phyloP scores from a whole-genome alignment of 2,113 vertebrate genomes.

The Phalacrocorax aristotelis region DNA sequence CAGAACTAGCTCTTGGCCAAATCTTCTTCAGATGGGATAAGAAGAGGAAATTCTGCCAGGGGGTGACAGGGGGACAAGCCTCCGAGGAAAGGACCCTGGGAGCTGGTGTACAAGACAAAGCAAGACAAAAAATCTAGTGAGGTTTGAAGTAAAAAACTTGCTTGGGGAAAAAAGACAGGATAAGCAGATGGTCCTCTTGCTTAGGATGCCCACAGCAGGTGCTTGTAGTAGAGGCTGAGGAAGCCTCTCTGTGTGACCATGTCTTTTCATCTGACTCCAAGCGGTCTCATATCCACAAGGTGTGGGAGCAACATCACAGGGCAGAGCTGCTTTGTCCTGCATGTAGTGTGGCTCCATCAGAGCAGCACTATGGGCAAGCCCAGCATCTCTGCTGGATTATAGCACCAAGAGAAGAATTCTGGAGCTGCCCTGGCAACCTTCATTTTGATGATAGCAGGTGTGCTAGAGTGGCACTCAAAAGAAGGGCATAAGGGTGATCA shows the following conservation, averaged over 20 bases:
- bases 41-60: neutral
- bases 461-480: neutral
- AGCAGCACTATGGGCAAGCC: neutral
- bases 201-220: neutral
- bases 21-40: neutral
- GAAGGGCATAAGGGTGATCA: neutral
- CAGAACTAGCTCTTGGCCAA: neutral
- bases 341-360: neutral
- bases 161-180: neutral
- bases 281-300: neutral
- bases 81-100: neutral
- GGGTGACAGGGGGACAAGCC: neutral
- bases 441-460: neutral
- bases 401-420: neutral
- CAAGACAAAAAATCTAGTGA: neutral
- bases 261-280: neutral
- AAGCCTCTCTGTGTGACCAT: neutral
- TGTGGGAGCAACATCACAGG: neutral
- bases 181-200: neutral
- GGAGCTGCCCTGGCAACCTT: neutral
- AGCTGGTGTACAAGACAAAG: neutral
- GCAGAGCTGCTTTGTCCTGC: neutral
- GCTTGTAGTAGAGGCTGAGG: neutral
- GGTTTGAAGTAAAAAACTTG: neutral
- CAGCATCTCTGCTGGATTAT: neutral